A percentile compares a stretch with the other conserved stretches of the same genome.
Conservation (phyloP, 2,113 vertebrate species). For the Benitochromis conjunctus region DNA sequence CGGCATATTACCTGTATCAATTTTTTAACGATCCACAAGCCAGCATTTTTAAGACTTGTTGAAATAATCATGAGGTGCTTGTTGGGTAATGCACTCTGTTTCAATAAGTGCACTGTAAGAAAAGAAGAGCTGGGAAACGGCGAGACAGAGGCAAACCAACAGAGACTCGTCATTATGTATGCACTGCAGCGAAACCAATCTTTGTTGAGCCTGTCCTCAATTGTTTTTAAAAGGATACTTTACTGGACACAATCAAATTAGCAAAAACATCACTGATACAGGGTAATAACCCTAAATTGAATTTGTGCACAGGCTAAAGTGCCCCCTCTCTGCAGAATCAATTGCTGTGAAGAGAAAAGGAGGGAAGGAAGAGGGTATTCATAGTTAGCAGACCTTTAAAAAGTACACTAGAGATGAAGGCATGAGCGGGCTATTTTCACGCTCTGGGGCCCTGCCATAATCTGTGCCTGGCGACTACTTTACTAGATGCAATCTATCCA, state of each 20-base stretch:
- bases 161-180: conserved; percentile 63
- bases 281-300: conserved; percentile 74
- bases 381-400: conserved; percentile 65
- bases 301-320: conserved; percentile 64
- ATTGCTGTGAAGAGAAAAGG: conserved; percentile 62
- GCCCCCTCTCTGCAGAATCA: conserved; percentile 63
- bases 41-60: conserved; percentile 57
- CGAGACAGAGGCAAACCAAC: conserved; percentile 16
- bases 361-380: conserved; percentile 60
- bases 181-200: conserved; percentile 65
- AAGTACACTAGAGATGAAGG: conserved; percentile 52
- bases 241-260: conserved; percentile 74
- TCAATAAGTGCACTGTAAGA: conserved; percentile 43
- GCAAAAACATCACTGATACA: conserved; percentile 72
- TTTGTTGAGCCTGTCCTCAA: conserved; percentile 60
- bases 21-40: conserved; percentile 56
- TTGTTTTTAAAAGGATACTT: conserved; percentile 73
- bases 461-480: conserved; percentile 23
- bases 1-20: conserved; percentile 58
- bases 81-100: conserved; percentile 58
- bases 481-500: conserved; percentile 48
- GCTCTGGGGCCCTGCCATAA: conserved; percentile 39
- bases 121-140: conserved; percentile 3
- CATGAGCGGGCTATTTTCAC: conserved; percentile 45
- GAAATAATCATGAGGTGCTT: conserved; percentile 70